Evolutionary conservation across 2,888 invertebrate species (phyloP).

Genomic region (Lasioglossum lativentre): DNA sequence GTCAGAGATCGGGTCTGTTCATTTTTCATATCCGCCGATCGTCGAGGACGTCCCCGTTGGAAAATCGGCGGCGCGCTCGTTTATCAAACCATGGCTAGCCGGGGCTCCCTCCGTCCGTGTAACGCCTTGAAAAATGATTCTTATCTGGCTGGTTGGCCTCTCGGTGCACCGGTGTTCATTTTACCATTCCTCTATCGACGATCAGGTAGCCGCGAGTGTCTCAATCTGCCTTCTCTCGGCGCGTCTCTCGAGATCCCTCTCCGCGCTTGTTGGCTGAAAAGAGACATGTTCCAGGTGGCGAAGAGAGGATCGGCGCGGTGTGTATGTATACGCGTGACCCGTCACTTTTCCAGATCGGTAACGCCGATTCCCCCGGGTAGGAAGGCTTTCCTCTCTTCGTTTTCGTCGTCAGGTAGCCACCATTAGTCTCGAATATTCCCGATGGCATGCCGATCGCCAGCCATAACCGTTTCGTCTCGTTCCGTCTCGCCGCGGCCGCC

Average conservation of each 20-base stretch:
- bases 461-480: conserved; percentile 62
- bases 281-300: conserved; percentile 25
- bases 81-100: conserved; percentile 59
- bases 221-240: conserved; percentile 63
- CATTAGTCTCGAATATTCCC: conserved; percentile 70
- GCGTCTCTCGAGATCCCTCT: conserved; percentile 16
- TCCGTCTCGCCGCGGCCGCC: conserved; percentile 39
- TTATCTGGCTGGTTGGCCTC: conserved; percentile 66
- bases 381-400: conserved; percentile 42
- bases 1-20: conserved; percentile 20
- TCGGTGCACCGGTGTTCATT: conserved; percentile 67
- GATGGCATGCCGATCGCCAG: conserved; percentile 63
- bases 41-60: conserved; percentile 55
- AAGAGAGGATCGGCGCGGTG: not conserved
- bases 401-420: conserved; percentile 67
- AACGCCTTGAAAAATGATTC: conserved; percentile 72
- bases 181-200: conserved; percentile 72
- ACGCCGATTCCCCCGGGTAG: conserved; percentile 67
- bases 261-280: conserved; percentile 19
- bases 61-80: conserved; percentile 65
- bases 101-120: conserved; percentile 38
- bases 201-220: conserved; percentile 71
- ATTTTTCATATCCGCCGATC: conserved; percentile 50
- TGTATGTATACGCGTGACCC: conserved; percentile 64
- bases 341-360: conserved; percentile 75